Evolutionary conservation across 2,113 vertebrate species (phyloP), one percentile per base, ranked within the genome.

Genomic region (Mirounga angustirostris): DNA sequence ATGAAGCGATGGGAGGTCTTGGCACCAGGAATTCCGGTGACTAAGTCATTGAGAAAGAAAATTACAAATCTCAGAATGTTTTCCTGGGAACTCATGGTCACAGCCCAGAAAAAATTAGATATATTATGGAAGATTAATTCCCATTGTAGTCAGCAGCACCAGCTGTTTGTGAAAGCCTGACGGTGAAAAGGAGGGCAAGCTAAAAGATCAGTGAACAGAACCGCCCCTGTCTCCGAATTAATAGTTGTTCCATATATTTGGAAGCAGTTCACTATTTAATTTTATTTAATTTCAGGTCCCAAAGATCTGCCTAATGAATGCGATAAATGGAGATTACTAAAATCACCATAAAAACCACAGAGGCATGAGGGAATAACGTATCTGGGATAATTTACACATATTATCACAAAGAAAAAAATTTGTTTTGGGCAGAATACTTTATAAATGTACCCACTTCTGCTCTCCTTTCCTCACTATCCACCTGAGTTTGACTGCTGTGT

Each of bases 111-210:
- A 97, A 96, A 97, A 84, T 54, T 50, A 94, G 92, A 10, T 94
- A 78, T 93, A n/a, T 69, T 85, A 81, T 92, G 89, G 96, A 96
- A 98, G 96, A 98, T 98, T 94, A 96, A 97, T 97, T 95, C 65
- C 52, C 19, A 61, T 56, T 76, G 93, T 95, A 94, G 97, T 79
- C 96, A 94, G 95, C 71, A 80, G 46, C 82, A 95, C 36, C 98
- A 98, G 94, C 97, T 98, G 97, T 94, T 95, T 78, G 89, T 91
- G 96, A 98, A 98, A 97, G 94, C 82, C 95, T 87, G 52, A 93
- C 24, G 40, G 83, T 98, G 82, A 50, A 98, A 98, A 99, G 95
- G 97, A 98, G 98, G 97, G 79, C 97, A 97, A 90, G 65, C 89
- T 91, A 22, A 96, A 94, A 98, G 84, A 84, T 79, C 81, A 90